Conservation (phyloP, 1,140 invertebrate genomes). For the Drosophila obscura region DNA sequence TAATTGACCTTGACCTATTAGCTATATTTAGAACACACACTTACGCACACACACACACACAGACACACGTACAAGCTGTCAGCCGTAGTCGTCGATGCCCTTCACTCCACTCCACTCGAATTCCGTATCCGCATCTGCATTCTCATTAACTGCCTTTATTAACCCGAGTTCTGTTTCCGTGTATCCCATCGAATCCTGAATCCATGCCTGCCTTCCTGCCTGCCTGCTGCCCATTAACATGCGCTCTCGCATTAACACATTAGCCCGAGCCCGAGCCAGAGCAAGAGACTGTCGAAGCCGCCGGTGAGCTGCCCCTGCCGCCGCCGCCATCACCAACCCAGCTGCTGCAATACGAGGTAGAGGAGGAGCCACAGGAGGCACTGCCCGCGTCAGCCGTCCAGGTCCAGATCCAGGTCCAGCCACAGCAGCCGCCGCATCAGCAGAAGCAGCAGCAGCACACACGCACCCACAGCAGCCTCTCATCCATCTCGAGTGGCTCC, state of each 20-base stretch:
- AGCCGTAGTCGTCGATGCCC: conserved; percentile 24
- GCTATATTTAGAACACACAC: conserved; percentile 53
- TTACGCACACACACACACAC: background rate
- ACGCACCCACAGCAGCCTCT: conserved; percentile 75
- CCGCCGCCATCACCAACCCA: conserved; percentile 78
- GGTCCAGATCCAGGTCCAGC: conserved; percentile 24
- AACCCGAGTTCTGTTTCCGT: conserved; percentile 38
- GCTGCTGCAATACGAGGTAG: conserved; percentile 68
- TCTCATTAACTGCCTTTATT: conserved; percentile 75
- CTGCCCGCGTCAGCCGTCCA: conserved; percentile 29
- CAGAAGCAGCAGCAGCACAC: conserved; percentile 52
- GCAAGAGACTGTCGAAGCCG: conserved; percentile 16
- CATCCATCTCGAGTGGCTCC: conserved; percentile 68
- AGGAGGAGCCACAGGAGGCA: conserved; percentile 44
- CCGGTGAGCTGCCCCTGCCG: conserved; percentile 68
- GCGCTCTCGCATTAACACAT: conserved; percentile 66
- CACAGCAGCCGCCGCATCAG: conserved; percentile 22
- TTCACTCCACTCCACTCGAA: background rate
- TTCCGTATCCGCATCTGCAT: conserved; percentile 24
- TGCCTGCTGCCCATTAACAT: conserved; percentile 42
- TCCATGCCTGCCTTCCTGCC: background rate
- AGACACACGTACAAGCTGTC: conserved; percentile 24
- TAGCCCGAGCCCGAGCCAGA: conserved; percentile 39
- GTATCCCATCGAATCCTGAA: no score
- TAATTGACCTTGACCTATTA: conserved; percentile 75